Evolutionary conservation across 1,140 invertebrate species (phyloP), one percentile per base, ranked within the genome.

Genomic region (Geopemphigus sp.): DNA sequence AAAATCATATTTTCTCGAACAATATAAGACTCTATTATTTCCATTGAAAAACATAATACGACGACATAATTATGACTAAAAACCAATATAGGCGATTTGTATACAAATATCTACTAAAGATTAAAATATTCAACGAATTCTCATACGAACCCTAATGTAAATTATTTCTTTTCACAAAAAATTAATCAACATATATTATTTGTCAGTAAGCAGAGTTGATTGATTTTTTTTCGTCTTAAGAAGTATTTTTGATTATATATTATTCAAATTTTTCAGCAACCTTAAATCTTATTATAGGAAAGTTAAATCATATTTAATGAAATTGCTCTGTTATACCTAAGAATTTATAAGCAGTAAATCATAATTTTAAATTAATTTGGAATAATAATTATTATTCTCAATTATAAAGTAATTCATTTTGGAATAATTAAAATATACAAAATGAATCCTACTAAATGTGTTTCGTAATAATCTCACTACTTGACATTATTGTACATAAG

Each of bases 171-270:
- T 29, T 32, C 47, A 17, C 19, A 8, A 6, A 53, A n/a, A 26
- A 29, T 29, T 72, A 29, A 72, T 72, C 24, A 54, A 70, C 29
- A 19, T 29, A 17, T 17, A 54, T 54, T 70, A 70, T 72, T 72
- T 72, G 12, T 72, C 50, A 54, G n/a, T 29, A 8, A 53, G 19
- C 2, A 15, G 6, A 14, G 10, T 72, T 19, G 24, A 15, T 12
- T 29, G 17, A 19, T 1, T 19, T n/a, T 54, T n/a, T 72, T n/a
- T 53, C 0, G 29, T 29, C 19, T 0, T 6, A 32, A 72, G 5
- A 29, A n/a, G 14, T 50, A 24, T 10, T 22, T 68, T 68, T 47
- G 6, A 17, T 24, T 11, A 2, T 68, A n/a, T n/a, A n/a, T 68
- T 68, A 10, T 6, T 0, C 0, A n/a, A 53, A 54, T 47, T 5